Evolutionary conservation across 1,140 invertebrate species (phyloP).

Genomic region (Hypsibius dujardini): DNA sequence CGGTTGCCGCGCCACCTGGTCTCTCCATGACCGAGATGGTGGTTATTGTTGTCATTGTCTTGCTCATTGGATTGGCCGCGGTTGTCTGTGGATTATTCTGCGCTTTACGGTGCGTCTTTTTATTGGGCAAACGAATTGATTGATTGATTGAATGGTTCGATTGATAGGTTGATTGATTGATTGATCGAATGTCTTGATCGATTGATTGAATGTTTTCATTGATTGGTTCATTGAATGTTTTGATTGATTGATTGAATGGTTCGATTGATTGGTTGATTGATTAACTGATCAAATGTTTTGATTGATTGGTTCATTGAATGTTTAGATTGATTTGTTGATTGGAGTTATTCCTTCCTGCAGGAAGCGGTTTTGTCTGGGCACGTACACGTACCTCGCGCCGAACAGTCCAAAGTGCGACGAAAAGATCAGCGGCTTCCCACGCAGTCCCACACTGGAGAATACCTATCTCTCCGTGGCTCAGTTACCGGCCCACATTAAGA

Average conservation of each 20-base stretch:
- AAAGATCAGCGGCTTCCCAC: background rate
- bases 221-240: background rate
- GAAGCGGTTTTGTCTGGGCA: background rate
- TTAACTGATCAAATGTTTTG: background rate
- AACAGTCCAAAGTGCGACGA: conserved; percentile 5
- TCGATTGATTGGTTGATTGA: background rate
- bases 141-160: background rate
- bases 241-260: background rate
- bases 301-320: background rate
- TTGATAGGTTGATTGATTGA: background rate
- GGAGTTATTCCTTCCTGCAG: background rate
- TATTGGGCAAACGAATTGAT: background rate
- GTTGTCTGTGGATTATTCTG: conserved; percentile 10
- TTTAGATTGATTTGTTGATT: background rate
- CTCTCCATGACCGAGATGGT: background rate
- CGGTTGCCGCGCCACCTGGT: background rate
- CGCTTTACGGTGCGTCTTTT: background rate
- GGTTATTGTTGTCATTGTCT: background rate
- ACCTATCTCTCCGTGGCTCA: background rate
- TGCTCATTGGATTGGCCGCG: background rate
- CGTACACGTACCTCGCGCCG: background rate
- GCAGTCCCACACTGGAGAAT: background rate
- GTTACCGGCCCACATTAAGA: background rate
- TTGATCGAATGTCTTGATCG: background rate
- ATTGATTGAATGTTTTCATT: background rate